Conservation (phyloP, 2,888 invertebrate genomes). For the Abrostola tripartita region DNA sequence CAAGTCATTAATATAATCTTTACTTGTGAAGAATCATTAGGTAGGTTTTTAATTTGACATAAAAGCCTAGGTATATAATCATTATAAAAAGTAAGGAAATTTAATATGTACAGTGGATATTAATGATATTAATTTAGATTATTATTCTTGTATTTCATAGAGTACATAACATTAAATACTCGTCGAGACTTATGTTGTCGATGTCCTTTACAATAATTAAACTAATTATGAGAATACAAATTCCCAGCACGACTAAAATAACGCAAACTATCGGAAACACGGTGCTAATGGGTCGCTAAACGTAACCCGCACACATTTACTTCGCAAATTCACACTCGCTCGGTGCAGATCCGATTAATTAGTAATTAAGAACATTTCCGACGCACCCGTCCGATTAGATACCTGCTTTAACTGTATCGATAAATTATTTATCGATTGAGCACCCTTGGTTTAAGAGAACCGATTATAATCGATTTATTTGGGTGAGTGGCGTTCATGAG, state of each 20-base stretch:
- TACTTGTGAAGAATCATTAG: too few species aligned
- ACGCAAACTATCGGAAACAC: background rate
- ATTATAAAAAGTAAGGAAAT: too few species aligned
- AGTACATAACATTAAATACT: too few species aligned
- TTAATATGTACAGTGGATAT: too few species aligned
- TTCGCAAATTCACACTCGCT: conserved; percentile 49
- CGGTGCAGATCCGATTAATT: conserved; percentile 40
- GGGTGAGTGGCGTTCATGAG: conserved; percentile 32
- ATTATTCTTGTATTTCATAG: too few species aligned
- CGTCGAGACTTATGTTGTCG: too few species aligned
- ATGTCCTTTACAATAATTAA: too few species aligned
- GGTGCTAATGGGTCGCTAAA: conserved; percentile 9
- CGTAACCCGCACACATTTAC: conserved; percentile 24
- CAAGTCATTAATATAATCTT: too few species aligned
- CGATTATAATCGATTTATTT: conserved; percentile 32
- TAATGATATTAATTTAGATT: too few species aligned
- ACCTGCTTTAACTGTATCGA: conserved; percentile 38
- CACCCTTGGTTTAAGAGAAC: conserved; percentile 20
- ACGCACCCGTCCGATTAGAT: conserved; percentile 32
- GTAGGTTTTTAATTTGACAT: too few species aligned
- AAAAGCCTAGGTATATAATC: too few species aligned
- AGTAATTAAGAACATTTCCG: conserved; percentile 38
- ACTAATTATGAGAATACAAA: background rate
- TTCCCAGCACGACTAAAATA: background rate
- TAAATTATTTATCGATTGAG: conserved; percentile 41